A percentile compares a stretch with the other conserved stretches of the same genome.
These are phyloP conservation scores for Cantharis nigra DNA, from an alignment of 2,888 invertebrate species.

Conservation along the genomic window DNA sequence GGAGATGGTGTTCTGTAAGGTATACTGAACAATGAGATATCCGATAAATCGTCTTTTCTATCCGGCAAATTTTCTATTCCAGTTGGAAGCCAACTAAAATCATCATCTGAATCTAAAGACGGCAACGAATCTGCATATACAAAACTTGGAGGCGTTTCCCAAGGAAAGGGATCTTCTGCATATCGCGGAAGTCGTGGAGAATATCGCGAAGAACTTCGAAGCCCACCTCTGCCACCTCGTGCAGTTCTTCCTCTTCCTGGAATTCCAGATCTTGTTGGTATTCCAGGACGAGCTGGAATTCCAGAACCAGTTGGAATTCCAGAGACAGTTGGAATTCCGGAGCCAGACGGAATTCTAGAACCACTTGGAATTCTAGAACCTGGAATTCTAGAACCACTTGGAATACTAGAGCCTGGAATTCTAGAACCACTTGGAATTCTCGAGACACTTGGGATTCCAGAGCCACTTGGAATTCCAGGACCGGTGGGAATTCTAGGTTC, in stretches of 20 bases:
- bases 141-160: too few relatives aligned
- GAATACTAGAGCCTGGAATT: too few relatives aligned
- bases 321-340: not conserved
- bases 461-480: too few relatives aligned
- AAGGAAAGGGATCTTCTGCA: not conserved
- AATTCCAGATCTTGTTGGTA: not conserved
- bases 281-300: not conserved
- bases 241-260: not conserved
- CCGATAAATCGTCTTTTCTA: too few relatives aligned
- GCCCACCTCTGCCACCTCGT: not conserved
- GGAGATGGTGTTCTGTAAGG: slow-evolving; percentile 11
- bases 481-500: too few relatives aligned
- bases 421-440: too few relatives aligned
- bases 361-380: not conserved
- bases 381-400: not conserved
- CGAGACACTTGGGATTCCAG: too few relatives aligned
- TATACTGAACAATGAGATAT: not conserved
- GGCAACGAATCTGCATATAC: not conserved
- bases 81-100: not conserved
- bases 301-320: not conserved
- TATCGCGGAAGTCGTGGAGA: not conserved
- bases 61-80: not conserved
- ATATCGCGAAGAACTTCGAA: too few relatives aligned
- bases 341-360: not conserved
- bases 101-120: not conserved